Conservation (phyloP, 35 echinoderm and acorn worm genomes). For the Lytechinus variegatus region DNA sequence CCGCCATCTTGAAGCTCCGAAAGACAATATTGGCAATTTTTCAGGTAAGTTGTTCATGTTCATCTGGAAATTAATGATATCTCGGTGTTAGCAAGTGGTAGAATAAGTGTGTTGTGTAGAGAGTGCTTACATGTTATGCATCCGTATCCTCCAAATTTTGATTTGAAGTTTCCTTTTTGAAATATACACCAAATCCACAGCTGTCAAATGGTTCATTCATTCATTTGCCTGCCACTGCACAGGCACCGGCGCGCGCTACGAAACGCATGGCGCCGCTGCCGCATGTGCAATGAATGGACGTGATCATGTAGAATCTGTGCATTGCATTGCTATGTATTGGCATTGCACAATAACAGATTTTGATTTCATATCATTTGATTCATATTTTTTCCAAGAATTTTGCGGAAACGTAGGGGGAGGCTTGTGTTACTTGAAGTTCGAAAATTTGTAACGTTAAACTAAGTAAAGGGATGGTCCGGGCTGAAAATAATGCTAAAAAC, state of each 20-base stretch:
- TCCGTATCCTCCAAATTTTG: background rate
- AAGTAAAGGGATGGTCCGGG: no score
- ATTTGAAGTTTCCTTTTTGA: background rate
- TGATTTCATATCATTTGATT: no score
- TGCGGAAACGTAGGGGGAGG: no score
- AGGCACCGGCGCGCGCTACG: background rate
- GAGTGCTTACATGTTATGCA: background rate
- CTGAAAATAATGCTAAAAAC: no score
- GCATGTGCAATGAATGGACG: no score
- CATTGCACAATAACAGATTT: no score
- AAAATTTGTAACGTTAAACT: no score
- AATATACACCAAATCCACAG: background rate
- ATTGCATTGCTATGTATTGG: no score
- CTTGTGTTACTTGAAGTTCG: no score
- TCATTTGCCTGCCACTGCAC: background rate
- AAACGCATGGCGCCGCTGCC: background rate
- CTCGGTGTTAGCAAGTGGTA: background rate
- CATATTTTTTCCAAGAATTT: no score
- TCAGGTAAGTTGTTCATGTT: conserved; percentile 40
- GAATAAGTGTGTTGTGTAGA: background rate
- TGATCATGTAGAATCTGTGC: no score
- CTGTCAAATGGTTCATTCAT: conserved; percentile 24
- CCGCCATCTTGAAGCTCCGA: conserved; percentile 31
- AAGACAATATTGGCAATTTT: conserved; percentile 40
- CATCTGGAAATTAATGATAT: background rate